phyloP scores from a whole-genome alignment of 2,797 vertebrate genomes.

The Fundulus diaphanus region DNA sequence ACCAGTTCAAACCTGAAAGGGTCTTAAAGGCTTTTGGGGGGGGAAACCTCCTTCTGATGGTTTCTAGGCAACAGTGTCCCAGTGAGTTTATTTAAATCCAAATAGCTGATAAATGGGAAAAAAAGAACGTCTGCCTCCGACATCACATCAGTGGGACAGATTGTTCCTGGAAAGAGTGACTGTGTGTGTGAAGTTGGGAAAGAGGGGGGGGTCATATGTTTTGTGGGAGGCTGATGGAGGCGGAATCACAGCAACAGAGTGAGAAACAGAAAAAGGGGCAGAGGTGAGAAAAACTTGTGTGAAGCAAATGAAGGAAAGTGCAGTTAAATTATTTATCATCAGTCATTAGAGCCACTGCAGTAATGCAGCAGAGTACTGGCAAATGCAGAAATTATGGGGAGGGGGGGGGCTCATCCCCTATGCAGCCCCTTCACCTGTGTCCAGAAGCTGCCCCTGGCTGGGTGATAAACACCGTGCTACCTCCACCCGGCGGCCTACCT shows the following conservation, averaged over 20 bases:
- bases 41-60: conserved; percentile 60
- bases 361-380: conserved; percentile 4
- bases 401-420: too few species aligned
- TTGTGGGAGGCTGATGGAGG: conserved; percentile 43
- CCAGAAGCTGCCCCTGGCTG: conserved; percentile 21
- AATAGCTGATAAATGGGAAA: conserved; percentile 62
- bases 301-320: conserved; percentile 35
- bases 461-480: conserved; percentile 41
- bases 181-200: conserved; percentile 25
- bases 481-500: conserved; percentile 29
- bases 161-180: conserved; percentile 68
- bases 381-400: conserved; percentile 2
- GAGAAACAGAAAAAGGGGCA: conserved; percentile 30
- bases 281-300: conserved; percentile 33
- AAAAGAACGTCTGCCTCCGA: conserved; percentile 56
- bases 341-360: conserved; percentile 26
- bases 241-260: conserved; percentile 25
- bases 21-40: conserved; percentile 27
- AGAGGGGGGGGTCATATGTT: conserved; percentile 36
- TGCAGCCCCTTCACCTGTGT: conserved; percentile 32
- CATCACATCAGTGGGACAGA: conserved; percentile 69
- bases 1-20: neutral
- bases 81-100: conserved; percentile 77
- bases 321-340: conserved; percentile 49
- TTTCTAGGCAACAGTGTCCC: conserved; percentile 74